Percentiles rank a stretch among this genome's conserved stretches.
These are phyloP conservation scores for Drosophila carrolli DNA, from an alignment of 1,140 invertebrate genomes.

Conservation along the genomic window DNA sequence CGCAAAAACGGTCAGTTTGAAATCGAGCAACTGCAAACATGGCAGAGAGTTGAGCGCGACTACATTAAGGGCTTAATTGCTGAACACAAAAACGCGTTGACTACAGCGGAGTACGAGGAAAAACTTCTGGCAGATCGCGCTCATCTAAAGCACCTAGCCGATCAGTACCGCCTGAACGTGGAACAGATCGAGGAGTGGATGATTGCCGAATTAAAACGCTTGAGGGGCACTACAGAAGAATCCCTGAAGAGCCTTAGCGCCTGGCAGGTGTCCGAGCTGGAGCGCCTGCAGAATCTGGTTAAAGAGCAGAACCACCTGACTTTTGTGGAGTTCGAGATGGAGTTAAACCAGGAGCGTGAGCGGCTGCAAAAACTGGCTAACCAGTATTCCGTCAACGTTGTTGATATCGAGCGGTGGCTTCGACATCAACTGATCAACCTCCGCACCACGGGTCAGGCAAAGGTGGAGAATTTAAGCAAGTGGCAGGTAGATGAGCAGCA, in stretches of 20 bases:
- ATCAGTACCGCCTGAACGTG: constrained; percentile 74
- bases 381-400: constrained; percentile 77
- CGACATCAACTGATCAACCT: constrained; percentile 75
- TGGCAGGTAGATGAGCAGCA: constrained; percentile 79
- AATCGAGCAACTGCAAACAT: constrained; percentile 70
- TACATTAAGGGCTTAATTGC: constrained; percentile 72
- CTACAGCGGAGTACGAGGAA: constrained; percentile 70
- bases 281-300: constrained; percentile 67
- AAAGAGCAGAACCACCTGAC: constrained; percentile 72
- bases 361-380: constrained; percentile 66
- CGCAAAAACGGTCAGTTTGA: constrained; percentile 74
- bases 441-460: constrained; percentile 67
- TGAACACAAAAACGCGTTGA: constrained; percentile 67
- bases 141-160: constrained; percentile 72
- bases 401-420: constrained; percentile 74
- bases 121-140: constrained; percentile 65
- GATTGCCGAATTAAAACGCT: constrained; percentile 69
- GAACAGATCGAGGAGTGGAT: constrained; percentile 82
- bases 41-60: constrained; percentile 76
- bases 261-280: constrained; percentile 72
- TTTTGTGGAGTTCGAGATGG: constrained; percentile 74
- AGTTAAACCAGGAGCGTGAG: constrained; percentile 70
- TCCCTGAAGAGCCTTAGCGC: constrained; percentile 62
- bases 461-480: constrained; percentile 71
- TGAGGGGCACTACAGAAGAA: constrained; percentile 60